phyloP scores from a whole-genome alignment of 2,113 vertebrate species.

The Rhabdomys dilectus region DNA sequence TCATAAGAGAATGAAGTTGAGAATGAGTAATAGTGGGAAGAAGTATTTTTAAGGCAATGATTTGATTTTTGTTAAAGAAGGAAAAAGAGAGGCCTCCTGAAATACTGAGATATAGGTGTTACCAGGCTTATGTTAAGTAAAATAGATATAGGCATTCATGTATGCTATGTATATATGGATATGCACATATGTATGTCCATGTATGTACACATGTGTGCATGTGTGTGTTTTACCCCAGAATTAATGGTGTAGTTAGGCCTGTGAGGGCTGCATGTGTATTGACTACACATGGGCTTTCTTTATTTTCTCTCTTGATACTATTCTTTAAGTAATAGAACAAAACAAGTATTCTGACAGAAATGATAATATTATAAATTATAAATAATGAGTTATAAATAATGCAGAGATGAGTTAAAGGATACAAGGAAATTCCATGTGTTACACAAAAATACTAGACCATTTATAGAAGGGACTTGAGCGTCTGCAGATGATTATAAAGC shows the following conservation, averaged over 20 bases:
- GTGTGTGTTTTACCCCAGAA: not conserved
- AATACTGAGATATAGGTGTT: not conserved
- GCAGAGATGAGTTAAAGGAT: not conserved
- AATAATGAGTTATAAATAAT: not conserved
- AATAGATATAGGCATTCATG: not conserved
- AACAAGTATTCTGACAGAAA: not conserved
- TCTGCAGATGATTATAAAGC: not conserved
- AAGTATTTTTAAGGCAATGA: not conserved
- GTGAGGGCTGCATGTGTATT: not conserved
- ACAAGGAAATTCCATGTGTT: not conserved
- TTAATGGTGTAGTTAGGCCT: not conserved
- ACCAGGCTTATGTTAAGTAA: not conserved
- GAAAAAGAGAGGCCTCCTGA: not conserved
- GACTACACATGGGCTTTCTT: too few relatives aligned
- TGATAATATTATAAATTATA: not conserved
- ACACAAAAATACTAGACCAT: not conserved
- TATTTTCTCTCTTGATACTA: not conserved
- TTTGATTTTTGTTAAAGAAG: not conserved
- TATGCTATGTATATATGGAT: not conserved
- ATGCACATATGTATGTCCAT: not conserved
- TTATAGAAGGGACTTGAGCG: not conserved
- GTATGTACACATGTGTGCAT: too few relatives aligned
- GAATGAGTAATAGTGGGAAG: not conserved
- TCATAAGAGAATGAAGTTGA: not conserved
- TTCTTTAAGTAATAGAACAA: not conserved